phyloP scores from a whole-genome alignment of 2,888 invertebrate species.

The Acleris literana region DNA sequence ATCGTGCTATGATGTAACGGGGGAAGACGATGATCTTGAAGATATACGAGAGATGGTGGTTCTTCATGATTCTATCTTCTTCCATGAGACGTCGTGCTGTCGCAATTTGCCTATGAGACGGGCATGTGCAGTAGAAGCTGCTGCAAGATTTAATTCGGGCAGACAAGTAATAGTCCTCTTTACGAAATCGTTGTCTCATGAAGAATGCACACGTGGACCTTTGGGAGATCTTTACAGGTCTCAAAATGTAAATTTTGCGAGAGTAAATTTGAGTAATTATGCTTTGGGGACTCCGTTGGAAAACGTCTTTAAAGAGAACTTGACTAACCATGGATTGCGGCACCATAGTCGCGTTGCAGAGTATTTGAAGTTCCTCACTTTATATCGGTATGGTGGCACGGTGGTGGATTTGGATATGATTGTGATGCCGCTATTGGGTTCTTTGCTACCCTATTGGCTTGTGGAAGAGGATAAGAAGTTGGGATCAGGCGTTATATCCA shows the following conservation, averaged over 20 bases:
- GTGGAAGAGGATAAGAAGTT: too few relatives aligned
- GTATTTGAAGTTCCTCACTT: slow-evolving; percentile 35
- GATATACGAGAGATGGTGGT: slow-evolving; percentile 10
- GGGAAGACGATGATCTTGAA: neutral
- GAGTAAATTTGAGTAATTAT: slow-evolving; percentile 34
- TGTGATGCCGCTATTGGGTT: slow-evolving; percentile 19
- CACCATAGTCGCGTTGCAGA: slow-evolving; percentile 24
- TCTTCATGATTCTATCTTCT: slow-evolving; percentile 27
- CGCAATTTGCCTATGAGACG: slow-evolving; percentile 15
- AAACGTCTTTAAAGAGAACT: slow-evolving; percentile 20
- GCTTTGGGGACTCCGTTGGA: slow-evolving; percentile 36
- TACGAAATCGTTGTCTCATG: slow-evolving; percentile 1
- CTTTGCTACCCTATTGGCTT: slow-evolving; percentile 2
- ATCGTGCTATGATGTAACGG: slow-evolving; percentile 7
- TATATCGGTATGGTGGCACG: slow-evolving; percentile 37
- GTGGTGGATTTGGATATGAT: slow-evolving; percentile 38
- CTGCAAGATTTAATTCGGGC: slow-evolving; percentile 25
- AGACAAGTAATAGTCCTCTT: slow-evolving; percentile 25
- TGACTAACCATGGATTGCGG: slow-evolving; percentile 11
- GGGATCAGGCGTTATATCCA: too few relatives aligned
- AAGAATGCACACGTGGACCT: neutral
- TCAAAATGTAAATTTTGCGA: slow-evolving; percentile 24
- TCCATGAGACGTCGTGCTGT: slow-evolving; percentile 34
- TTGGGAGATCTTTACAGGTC: slow-evolving; percentile 19
- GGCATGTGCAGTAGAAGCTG: slow-evolving; percentile 39